Percentiles rank a stretch among this genome's conserved stretches.
These are phyloP conservation scores for Panagrolaimus sp. DNA, from an alignment of 1,140 invertebrate species.

Conservation along the genomic window DNA sequence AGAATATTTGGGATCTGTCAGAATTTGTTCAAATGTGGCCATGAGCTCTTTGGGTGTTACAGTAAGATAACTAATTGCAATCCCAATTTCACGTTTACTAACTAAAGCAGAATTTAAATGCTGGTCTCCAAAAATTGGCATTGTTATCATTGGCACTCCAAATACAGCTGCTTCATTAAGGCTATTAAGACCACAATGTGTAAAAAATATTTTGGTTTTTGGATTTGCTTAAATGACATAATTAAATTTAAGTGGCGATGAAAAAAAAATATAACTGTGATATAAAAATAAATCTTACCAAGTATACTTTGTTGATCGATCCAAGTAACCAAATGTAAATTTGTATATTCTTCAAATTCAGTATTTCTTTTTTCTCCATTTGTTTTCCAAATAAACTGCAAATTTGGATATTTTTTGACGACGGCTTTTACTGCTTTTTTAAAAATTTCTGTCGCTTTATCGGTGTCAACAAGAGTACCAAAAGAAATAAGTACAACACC, in stretches of 20 bases:
- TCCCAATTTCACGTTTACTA: neutral
- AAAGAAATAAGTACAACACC: constrained; percentile 16
- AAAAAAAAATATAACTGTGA: constrained; percentile 33
- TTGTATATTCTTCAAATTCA: neutral
- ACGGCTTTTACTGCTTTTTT: neutral
- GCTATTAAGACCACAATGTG: constrained; percentile 20
- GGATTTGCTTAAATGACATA: constrained; percentile 37
- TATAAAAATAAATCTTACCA: constrained; percentile 17
- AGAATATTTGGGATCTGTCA: constrained; percentile 11
- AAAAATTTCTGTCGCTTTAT: neutral
- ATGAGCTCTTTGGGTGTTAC: neutral
- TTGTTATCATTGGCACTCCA: neutral
- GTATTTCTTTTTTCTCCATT: neutral
- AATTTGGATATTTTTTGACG: neutral
- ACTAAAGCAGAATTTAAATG: neutral
- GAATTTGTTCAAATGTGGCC: neutral
- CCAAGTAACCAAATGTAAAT: constrained; percentile 7
- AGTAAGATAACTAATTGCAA: neutral
- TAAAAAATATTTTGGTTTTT: constrained; percentile 15
- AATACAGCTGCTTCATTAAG: constrained; percentile 11
- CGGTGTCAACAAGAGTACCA: constrained; percentile 15
- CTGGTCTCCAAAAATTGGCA: constrained; percentile 7
- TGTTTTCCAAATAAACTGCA: neutral
- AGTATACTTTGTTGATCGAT: constrained; percentile 29
- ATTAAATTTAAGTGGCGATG: constrained; percentile 33